Base-by-base conservation (phyloP, 1,140 invertebrate species). In the Phthorimaea operculella region DNA sequence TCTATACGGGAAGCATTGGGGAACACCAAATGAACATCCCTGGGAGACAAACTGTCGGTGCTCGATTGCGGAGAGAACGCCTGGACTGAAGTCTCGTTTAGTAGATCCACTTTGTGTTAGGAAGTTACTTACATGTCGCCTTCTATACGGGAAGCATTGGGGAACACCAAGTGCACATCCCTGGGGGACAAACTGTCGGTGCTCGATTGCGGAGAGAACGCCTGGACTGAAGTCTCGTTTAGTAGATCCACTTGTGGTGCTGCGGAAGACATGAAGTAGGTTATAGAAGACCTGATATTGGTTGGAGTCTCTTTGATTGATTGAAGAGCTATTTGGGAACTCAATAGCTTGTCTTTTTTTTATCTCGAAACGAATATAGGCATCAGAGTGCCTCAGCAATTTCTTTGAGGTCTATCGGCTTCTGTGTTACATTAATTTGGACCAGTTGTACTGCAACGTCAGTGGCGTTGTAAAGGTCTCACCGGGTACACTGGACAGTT, bases 161-260 rank as follows among this genome's bases (percentile, higher is more conserved):
- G 72, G 56, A 84, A 76, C 0, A 74, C 71, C 4, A 80, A 56
- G 44, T 72, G 72, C 0, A 81, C 69, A 12, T 77, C 73, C 17
- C 76, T 66, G 1, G 79, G 73, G 0, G 61, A 58, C 21, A 68
- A 8, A 18, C 62, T 60, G 3, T 67, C 62, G 2, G 70, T 77
- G 17, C 58, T 63, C 4, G 84, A 86, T 5, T 64, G 49, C 5
- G 70, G 42, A 0, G 84, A 85, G 66, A 83, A 86, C 6, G 61
- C 51, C 0, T 47, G 39, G 2, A 85, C 78, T 4, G 84, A 85
- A 17, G 75, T 63, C 53, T 54, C 44, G 62, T 86, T 82, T 69
- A 74, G 77, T 0, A 86, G 63, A 52, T 86, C 83, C 21, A 86
- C 76, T 62, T 79, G 76, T 1, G 74, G 74, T 15, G 68, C 84